phyloP scores from a whole-genome alignment of 92 coral and sea anemone genomes.

The Umimayanthus chanpuru region DNA sequence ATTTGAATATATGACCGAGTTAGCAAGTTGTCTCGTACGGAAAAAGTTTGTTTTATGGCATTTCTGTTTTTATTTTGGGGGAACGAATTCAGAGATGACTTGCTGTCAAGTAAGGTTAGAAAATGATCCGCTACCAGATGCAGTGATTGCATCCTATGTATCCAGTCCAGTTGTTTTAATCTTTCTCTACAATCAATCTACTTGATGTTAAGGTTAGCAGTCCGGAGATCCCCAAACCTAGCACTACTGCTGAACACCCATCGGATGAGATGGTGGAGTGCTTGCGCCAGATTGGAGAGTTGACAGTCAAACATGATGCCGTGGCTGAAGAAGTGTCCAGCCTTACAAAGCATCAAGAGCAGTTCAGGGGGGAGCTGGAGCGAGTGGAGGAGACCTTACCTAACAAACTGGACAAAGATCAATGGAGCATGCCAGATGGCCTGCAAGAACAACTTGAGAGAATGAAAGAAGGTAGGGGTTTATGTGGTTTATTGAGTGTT shows the following conservation, averaged over 20 bases:
- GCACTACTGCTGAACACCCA: constrained; percentile 62
- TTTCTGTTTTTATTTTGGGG: too few species aligned
- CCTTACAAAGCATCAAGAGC: constrained; percentile 64
- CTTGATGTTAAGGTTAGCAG: constrained; percentile 28
- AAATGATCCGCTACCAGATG: too few species aligned
- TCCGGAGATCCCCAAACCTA: constrained; percentile 23
- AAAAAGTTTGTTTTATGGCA: too few species aligned
- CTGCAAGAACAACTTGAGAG: constrained; percentile 75
- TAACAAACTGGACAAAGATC: constrained; percentile 75
- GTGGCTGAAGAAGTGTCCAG: constrained; percentile 72
- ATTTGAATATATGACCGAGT: too few species aligned
- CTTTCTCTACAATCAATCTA: not conserved
- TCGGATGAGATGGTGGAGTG: constrained; percentile 87
- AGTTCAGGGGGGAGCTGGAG: constrained; percentile 57
- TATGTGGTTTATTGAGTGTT: not conserved
- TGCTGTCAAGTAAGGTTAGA: too few species aligned
- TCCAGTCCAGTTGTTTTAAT: not conserved
- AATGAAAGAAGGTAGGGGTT: constrained; percentile 51
- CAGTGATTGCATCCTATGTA: not conserved
- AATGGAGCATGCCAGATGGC: constrained; percentile 70
- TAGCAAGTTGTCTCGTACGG: too few species aligned
- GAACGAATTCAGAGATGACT: too few species aligned
- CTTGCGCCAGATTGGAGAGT: constrained; percentile 84
- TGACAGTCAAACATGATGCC: constrained; percentile 71
- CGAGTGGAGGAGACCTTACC: constrained; percentile 75